Conservation (phyloP, 2,797 vertebrate genomes). For the Brachyalestes nurse region DNA sequence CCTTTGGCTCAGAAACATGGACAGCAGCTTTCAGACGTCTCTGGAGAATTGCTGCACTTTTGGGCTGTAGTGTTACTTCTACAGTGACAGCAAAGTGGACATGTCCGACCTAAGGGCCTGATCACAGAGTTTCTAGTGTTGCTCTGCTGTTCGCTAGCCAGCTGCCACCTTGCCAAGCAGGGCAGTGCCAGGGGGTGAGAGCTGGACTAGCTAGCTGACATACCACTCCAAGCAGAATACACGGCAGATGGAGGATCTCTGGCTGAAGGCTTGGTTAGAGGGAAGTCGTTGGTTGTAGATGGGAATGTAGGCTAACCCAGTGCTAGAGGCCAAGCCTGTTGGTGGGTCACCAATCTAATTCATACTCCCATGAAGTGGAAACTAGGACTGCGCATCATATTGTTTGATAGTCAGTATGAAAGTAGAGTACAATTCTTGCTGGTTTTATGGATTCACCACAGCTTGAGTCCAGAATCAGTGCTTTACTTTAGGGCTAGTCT, state of each 20-base stretch:
- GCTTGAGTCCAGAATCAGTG: no score
- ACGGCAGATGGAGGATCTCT: conserved; percentile 57
- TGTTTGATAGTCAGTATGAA: background rate
- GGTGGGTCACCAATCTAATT: conserved; percentile 28
- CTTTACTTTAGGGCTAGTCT: no score
- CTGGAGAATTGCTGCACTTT: background rate
- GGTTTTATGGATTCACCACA: no score
- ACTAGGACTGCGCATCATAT: background rate
- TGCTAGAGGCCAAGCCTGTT: conserved; percentile 24
- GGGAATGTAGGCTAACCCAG: conserved; percentile 28
- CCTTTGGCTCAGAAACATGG: background rate
- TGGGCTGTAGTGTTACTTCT: background rate
- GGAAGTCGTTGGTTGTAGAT: conserved; percentile 26
- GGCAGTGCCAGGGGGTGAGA: conserved; percentile 66
- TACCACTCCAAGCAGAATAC: conserved; percentile 19
- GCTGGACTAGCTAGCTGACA: conserved; percentile 53
- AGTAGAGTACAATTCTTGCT: background rate
- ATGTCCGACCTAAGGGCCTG: background rate
- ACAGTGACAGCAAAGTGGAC: background rate
- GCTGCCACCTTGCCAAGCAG: conserved; percentile 64
- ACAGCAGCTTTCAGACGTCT: background rate
- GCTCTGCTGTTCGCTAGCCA: conserved; percentile 57
- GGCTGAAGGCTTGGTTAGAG: conserved; percentile 47
- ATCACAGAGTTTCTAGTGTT: conserved; percentile 46
- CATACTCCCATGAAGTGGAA: background rate